A percentile compares a stretch with the other conserved stretches of the same genome.
Conservation (phyloP, 1,140 invertebrate species). For the Laodelphax striatellus region DNA sequence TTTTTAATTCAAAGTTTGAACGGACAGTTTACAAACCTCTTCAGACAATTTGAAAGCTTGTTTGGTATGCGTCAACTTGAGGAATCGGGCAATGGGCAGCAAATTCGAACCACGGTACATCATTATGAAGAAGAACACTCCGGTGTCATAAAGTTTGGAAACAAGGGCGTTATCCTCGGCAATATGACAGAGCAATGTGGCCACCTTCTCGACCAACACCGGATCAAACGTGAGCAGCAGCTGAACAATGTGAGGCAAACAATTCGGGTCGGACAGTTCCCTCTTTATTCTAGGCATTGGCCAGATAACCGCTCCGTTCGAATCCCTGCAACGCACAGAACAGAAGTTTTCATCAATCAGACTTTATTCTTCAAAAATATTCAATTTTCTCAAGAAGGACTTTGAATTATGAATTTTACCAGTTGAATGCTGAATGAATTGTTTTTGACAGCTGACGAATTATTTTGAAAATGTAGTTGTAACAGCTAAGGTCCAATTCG, state of each 20-base stretch:
- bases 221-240: slow-evolving; percentile 96
- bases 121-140: slow-evolving; percentile 97
- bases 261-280: slow-evolving; percentile 74
- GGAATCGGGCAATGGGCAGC: slow-evolving; percentile 85
- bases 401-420: too few species aligned
- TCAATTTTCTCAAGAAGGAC: too few species aligned
- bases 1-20: too few species aligned
- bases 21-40: slow-evolving; percentile 36
- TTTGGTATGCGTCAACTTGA: slow-evolving; percentile 89
- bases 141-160: slow-evolving; percentile 87
- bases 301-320: slow-evolving; percentile 83
- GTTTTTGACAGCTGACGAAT: too few species aligned
- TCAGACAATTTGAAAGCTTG: slow-evolving; percentile 89
- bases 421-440: too few species aligned
- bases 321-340: slow-evolving; percentile 46
- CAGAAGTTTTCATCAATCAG: not conserved
- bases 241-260: slow-evolving; percentile 92
- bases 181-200: slow-evolving; percentile 68
- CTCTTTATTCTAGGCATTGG: slow-evolving; percentile 88
- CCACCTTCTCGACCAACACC: slow-evolving; percentile 82
- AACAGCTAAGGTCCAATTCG: too few species aligned
- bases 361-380: too few species aligned
- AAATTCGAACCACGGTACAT: slow-evolving; percentile 99
- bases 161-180: slow-evolving; percentile 94
- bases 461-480: too few species aligned